These are phyloP conservation scores for Verasper variegatus DNA, from an alignment of 2,113 vertebrate genomes.

Conservation along the genomic window DNA sequence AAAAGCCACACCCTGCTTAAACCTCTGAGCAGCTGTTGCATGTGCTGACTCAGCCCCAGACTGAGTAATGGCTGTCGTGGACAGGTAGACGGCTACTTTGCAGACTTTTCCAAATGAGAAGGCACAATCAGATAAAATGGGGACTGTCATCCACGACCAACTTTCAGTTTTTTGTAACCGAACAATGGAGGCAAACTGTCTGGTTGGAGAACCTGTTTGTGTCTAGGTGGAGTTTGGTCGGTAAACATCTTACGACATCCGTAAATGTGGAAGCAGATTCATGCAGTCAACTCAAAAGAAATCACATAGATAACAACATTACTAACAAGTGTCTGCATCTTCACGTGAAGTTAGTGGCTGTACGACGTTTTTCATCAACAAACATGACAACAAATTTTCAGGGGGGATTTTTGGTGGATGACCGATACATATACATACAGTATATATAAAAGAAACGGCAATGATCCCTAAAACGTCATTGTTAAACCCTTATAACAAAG, in stretches of 20 bases:
- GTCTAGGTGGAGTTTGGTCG: background rate
- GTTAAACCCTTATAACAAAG: too few relatives aligned
- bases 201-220: background rate
- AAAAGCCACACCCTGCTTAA: slow-evolving; percentile 50
- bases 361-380: too few relatives aligned
- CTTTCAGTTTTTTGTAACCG: slow-evolving; percentile 9
- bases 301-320: background rate
- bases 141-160: slow-evolving; percentile 14
- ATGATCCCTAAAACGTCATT: too few relatives aligned
- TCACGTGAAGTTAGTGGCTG: background rate
- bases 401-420: too few relatives aligned
- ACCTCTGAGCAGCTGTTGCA: slow-evolving; percentile 53
- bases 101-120: slow-evolving; percentile 67
- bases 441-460: too few relatives aligned
- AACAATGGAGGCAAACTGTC: slow-evolving; percentile 18
- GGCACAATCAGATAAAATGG: slow-evolving; percentile 49
- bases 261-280: background rate
- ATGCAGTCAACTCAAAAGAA: background rate
- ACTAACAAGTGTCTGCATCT: background rate
- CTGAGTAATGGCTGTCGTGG: slow-evolving; percentile 50
- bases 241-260: slow-evolving; percentile 13
- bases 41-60: slow-evolving; percentile 50
- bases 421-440: too few relatives aligned
- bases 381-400: background rate
- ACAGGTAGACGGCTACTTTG: slow-evolving; percentile 59